A percentile compares a stretch with the other conserved stretches of the same genome.
Conservation (phyloP, 2,888 invertebrate species). For the Sesia apiformis region DNA sequence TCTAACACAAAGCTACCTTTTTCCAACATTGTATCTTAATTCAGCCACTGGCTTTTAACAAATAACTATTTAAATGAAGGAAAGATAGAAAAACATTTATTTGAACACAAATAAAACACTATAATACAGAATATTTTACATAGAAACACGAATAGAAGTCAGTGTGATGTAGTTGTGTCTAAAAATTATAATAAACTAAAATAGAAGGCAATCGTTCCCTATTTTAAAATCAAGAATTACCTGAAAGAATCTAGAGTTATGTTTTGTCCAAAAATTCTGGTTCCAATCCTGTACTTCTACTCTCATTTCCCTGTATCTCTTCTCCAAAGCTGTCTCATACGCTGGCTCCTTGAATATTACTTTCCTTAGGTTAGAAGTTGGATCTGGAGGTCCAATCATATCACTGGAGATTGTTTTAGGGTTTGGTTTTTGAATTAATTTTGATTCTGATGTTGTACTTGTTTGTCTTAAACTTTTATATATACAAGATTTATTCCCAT, state of each 20-base stretch:
- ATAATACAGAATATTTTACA: no score
- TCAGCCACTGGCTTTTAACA: no score
- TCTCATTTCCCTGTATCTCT: constrained; percentile 76
- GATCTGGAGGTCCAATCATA: constrained; percentile 87
- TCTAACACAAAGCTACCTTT: no score
- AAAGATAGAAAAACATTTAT: neutral
- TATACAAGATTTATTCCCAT: neutral
- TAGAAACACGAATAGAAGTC: no score
- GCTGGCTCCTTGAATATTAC: constrained; percentile 77
- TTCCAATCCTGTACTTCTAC: constrained; percentile 87
- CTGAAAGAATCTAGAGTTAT: constrained; percentile 84
- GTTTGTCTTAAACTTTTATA: constrained; percentile 15
- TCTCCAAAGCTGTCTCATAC: constrained; percentile 80
- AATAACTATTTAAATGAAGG: no score
- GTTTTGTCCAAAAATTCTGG: constrained; percentile 86
- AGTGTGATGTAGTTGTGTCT: no score
- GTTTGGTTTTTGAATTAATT: constrained; percentile 40
- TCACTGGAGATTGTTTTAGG: constrained; percentile 64
- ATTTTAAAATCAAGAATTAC: constrained; percentile 18
- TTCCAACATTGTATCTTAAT: no score
- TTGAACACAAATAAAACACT: no score
- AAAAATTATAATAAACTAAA: no score
- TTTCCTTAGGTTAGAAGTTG: constrained; percentile 84
- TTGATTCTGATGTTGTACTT: constrained; percentile 34
- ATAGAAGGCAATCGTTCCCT: no score